A percentile compares a stretch with the other conserved stretches of the same genome.
Conservation (phyloP, 2,797 vertebrate species). For the Garrulus glandarius region DNA sequence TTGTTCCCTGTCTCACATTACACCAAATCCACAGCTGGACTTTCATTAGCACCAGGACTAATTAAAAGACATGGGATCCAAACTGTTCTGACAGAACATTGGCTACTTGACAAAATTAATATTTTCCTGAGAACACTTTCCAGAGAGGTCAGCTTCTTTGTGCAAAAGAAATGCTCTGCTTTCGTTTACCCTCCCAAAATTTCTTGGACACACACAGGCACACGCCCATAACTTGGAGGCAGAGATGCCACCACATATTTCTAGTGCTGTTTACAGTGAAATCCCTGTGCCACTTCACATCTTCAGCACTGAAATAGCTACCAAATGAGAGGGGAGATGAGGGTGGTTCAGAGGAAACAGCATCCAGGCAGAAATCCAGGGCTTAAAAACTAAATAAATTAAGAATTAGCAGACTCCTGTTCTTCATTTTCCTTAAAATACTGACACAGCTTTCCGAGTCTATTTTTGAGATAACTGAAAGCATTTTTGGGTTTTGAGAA, state of each 20-base stretch:
- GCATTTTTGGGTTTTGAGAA: not conserved
- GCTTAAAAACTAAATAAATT: not conserved
- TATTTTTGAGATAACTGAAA: not conserved
- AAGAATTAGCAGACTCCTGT: not conserved
- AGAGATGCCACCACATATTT: not conserved
- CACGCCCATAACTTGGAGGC: not conserved
- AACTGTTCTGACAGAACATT: not conserved
- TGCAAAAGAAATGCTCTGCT: not conserved
- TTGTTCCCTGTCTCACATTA: not conserved
- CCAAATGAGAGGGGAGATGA: not conserved
- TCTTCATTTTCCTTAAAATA: not conserved
- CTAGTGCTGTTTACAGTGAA: not conserved
- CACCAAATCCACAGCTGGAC: not conserved
- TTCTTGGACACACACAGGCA: not conserved
- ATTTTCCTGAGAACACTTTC: not conserved
- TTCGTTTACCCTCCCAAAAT: not conserved
- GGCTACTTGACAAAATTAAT: not conserved
- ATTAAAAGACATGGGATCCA: not conserved
- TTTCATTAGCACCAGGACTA: not conserved
- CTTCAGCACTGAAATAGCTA: not conserved
- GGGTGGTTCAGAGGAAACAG: not conserved
- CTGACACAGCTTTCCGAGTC: not conserved
- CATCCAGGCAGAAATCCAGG: not conserved
- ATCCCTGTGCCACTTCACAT: not conserved
- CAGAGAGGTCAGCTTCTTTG: not conserved